Base-by-base conservation (phyloP, 2,113 vertebrate genomes). In the Pseudopipra pipra region DNA sequence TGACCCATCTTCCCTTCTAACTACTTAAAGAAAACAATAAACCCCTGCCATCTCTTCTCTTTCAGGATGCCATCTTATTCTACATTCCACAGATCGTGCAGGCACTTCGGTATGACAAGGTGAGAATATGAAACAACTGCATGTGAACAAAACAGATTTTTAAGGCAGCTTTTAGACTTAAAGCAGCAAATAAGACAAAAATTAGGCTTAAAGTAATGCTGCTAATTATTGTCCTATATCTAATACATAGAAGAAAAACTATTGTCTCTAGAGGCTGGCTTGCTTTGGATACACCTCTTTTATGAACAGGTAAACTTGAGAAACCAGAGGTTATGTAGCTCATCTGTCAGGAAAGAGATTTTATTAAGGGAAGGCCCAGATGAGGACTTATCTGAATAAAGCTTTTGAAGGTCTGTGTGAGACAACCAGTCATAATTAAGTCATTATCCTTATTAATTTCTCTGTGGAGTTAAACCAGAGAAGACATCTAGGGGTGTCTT, bases 81-180 rank as follows among this genome's bases (percentile, higher is more conserved):
- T 99, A 99, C 98, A 99, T 99, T 96, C 99, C 99, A 72, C 99
- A 99, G 95, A 99, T 99, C 39, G 99, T 99, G 66, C 99, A 99
- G 95, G 99, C 99, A 9, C 99, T 99, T 93, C 98, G 99, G 11
- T 99, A 99, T 19, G 99, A 99, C 95, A 99, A 99, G 99, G 99
- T 99, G 91, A 98, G 96, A 47, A 27, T 62, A 11, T 41, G 33
- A 77, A 77, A 81, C 65, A 77, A n/a, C 43, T 78, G 25, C 28
- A 8, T 33, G 3, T 68, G 65, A 83, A 63, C n/a, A 58, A 81
- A 92, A 12, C 44, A 72, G 56, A 28, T 55, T 89, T 85, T 79
- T 61, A 71, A 76, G 56, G 37, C 30, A 62, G 28, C 25, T 79
- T 90, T 85, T 79, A 71, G 43, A 59, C 43, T 88, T 66, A 54